Percentiles rank a stretch among this genome's conserved stretches.
Conservation (phyloP, 2,888 invertebrate genomes). For the Anodontia alba region DNA sequence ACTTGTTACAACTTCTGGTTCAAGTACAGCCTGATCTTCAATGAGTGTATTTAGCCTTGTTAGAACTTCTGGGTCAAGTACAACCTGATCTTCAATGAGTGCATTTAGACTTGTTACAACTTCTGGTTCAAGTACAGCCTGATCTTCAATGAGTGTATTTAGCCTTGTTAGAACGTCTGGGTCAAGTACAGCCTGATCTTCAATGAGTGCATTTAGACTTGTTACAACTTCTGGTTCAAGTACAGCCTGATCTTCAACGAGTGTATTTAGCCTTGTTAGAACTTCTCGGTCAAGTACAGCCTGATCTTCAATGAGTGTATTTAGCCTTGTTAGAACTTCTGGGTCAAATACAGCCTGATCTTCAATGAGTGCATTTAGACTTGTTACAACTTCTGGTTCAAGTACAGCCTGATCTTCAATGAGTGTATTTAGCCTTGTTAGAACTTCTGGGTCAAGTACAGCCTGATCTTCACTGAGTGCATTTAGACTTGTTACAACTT, state of each 20-base stretch:
- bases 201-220: neutral
- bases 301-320: conserved; percentile 59
- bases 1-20: conserved; percentile 40
- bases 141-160: neutral
- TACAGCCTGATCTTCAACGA: conserved; percentile 39
- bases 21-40: conserved; percentile 64
- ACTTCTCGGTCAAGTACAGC: neutral
- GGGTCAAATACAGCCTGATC: conserved; percentile 61
- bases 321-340: conserved; percentile 58
- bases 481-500: neutral
- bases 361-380: conserved; percentile 65
- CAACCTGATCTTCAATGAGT: neutral
- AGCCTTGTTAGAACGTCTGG: too few species aligned
- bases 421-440: conserved; percentile 20
- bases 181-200: neutral
- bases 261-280: neutral
- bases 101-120: neutral
- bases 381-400: conserved; percentile 51
- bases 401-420: conserved; percentile 53
- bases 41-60: conserved; percentile 45
- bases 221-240: conserved; percentile 55
- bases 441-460: conserved; percentile 51
- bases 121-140: conserved; percentile 1
- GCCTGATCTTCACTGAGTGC: conserved; percentile 42
- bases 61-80: too few species aligned